These are phyloP conservation scores for Hirtodrosophila histrioides DNA, from an alignment of 2,888 invertebrate species.

Conservation along the genomic window DNA sequence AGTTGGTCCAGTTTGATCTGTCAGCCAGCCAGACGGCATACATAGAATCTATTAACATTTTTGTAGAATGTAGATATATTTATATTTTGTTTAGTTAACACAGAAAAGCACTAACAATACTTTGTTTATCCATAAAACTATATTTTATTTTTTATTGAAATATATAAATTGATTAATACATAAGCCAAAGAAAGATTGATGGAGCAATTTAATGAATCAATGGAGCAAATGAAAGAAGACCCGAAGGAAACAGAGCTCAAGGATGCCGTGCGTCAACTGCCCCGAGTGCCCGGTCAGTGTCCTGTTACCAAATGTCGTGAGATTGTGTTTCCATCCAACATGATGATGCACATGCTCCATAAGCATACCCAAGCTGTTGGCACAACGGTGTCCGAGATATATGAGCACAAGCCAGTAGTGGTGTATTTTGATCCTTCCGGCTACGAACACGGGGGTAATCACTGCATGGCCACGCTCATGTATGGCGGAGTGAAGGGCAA, in stretches of 20 bases:
- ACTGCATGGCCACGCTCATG: slow-evolving; percentile 37
- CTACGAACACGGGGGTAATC: slow-evolving; percentile 1
- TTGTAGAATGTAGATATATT: too few relatives aligned
- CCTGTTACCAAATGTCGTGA: slow-evolving; percentile 36
- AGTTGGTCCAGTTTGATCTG: too few relatives aligned
- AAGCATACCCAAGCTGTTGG: slow-evolving; percentile 7
- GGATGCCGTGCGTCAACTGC: slow-evolving; percentile 5
- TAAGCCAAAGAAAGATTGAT: too few relatives aligned
- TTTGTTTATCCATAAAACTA: too few relatives aligned
- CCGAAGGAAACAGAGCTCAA: not conserved
- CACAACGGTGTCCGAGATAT: slow-evolving; percentile 9
- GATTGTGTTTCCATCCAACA: slow-evolving; percentile 43
- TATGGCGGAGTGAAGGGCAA: slow-evolving; percentile 38
- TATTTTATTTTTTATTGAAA: too few relatives aligned
- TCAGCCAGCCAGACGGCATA: too few relatives aligned
- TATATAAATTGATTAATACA: too few relatives aligned
- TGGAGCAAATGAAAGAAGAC: too few relatives aligned
- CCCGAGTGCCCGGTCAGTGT: slow-evolving; percentile 34
- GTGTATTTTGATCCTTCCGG: slow-evolving; percentile 35
- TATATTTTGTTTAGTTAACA: too few relatives aligned
- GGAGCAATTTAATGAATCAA: too few relatives aligned
- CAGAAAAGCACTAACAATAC: too few relatives aligned
- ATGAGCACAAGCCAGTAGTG: slow-evolving; percentile 24
- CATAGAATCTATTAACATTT: too few relatives aligned
- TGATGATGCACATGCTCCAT: slow-evolving; percentile 49